phyloP scores from a whole-genome alignment of 2,888 invertebrate species.

The Choreutis nemorana region DNA sequence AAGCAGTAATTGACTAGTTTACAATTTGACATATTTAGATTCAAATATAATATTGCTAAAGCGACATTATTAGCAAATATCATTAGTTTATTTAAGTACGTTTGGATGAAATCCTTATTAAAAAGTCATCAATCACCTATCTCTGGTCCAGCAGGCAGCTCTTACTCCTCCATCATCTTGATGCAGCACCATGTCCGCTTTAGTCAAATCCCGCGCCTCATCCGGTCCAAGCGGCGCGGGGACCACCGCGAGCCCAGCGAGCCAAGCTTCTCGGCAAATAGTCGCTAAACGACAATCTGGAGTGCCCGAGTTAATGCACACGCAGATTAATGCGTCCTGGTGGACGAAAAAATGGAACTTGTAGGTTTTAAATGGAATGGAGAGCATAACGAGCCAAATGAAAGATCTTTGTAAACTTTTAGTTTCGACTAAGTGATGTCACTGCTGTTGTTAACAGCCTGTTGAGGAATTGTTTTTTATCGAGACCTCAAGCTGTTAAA shows the following conservation, averaged over 20 bases:
- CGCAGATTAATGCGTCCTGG: slow-evolving; percentile 31
- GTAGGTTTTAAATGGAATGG: too few species aligned
- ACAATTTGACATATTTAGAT: too few species aligned
- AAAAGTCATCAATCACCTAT: slow-evolving; percentile 12
- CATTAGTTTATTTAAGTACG: background rate
- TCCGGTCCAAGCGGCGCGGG: slow-evolving; percentile 16
- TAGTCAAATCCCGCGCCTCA: slow-evolving; percentile 26
- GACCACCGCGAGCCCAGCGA: slow-evolving; percentile 66
- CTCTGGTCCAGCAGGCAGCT: slow-evolving; percentile 23
- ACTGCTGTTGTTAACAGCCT: too few species aligned
- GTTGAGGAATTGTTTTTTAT: too few species aligned
- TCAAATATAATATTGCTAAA: too few species aligned
- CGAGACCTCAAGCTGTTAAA: too few species aligned
- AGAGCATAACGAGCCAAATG: too few species aligned
- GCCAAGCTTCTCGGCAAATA: slow-evolving; percentile 70
- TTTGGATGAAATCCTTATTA: background rate
- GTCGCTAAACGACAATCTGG: slow-evolving; percentile 25
- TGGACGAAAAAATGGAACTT: too few species aligned
- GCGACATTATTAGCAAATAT: background rate
- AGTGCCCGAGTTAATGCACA: slow-evolving; percentile 33
- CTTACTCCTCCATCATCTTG: slow-evolving; percentile 23
- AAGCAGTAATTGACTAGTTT: too few species aligned
- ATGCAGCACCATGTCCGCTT: slow-evolving; percentile 22
- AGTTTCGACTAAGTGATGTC: too few species aligned
- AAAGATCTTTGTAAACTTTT: too few species aligned